phyloP scores from a whole-genome alignment of 2,888 invertebrate genomes.

The Serripes groenlandicus region DNA sequence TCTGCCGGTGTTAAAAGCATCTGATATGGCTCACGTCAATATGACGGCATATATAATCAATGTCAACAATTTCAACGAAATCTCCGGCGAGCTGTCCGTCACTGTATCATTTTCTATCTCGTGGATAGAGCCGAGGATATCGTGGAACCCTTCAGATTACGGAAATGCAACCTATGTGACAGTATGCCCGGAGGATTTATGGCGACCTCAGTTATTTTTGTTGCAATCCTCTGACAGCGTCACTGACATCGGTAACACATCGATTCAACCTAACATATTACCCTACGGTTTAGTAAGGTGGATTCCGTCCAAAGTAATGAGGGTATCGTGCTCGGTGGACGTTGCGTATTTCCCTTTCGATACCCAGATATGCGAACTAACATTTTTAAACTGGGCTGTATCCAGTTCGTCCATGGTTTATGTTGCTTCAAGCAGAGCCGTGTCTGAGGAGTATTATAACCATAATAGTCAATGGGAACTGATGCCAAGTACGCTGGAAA shows the following conservation, averaged over 20 bases:
- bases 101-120: background rate
- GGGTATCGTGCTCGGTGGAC: constrained; percentile 33
- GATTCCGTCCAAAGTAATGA: constrained; percentile 23
- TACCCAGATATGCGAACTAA: constrained; percentile 28
- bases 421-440: background rate
- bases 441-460: background rate
- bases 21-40: constrained; percentile 9
- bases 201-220: constrained; percentile 38
- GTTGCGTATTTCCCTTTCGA: constrained; percentile 55
- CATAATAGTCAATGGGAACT: constrained; percentile 39
- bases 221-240: constrained; percentile 18
- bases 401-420: background rate
- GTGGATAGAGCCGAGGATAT: constrained; percentile 38
- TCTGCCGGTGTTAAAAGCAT: constrained; percentile 15
- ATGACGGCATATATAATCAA: background rate
- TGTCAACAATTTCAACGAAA: constrained; percentile 53
- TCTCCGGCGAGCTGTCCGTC: constrained; percentile 40
- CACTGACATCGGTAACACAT: constrained; percentile 16
- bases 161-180: background rate
- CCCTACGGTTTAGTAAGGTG: constrained; percentile 27
- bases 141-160: constrained; percentile 15
- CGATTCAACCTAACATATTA: constrained; percentile 5
- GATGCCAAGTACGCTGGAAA: background rate
- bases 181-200: constrained; percentile 31
- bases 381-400: constrained; percentile 1